Evolutionary conservation across 2,888 invertebrate species (phyloP).

Genomic region (Bimastos eiseni): DNA sequence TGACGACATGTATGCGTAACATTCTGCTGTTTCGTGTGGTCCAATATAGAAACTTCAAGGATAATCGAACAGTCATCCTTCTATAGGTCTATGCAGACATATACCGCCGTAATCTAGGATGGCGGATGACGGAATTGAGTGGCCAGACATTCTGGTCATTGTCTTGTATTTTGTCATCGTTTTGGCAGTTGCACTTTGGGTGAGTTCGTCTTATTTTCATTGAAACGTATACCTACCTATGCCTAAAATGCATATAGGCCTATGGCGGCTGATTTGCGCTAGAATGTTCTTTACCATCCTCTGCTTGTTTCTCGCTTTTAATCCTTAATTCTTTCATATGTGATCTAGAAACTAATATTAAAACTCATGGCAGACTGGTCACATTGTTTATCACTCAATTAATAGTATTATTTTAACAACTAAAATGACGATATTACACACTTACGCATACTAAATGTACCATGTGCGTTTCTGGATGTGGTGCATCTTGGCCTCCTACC

Average conservation of each 20-base stretch:
- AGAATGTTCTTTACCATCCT: no score
- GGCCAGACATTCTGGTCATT: slow-evolving; percentile 39
- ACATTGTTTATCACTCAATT: no score
- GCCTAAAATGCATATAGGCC: no score
- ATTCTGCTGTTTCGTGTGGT: neutral
- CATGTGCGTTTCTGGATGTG: no score
- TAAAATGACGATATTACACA: no score
- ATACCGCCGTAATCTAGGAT: neutral
- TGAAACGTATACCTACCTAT: neutral
- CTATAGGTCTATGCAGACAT: neutral
- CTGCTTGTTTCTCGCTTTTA: neutral
- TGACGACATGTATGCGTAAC: neutral
- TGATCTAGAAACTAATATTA: neutral
- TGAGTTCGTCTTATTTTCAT: slow-evolving; percentile 31
- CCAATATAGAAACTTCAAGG: neutral
- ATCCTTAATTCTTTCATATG: neutral
- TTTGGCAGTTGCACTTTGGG: slow-evolving; percentile 42
- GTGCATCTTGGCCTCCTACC: no score
- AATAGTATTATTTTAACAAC: no score
- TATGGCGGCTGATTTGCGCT: no score
- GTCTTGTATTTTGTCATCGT: slow-evolving; percentile 41
- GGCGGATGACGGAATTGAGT: neutral
- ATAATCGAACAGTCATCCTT: neutral
- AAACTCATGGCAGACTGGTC: no score
- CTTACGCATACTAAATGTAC: no score